Percentiles rank a stretch among this genome's conserved stretches.
phyloP scores from a whole-genome alignment of 64 coral and sea anemone genomes.

The Acropora yongei region DNA sequence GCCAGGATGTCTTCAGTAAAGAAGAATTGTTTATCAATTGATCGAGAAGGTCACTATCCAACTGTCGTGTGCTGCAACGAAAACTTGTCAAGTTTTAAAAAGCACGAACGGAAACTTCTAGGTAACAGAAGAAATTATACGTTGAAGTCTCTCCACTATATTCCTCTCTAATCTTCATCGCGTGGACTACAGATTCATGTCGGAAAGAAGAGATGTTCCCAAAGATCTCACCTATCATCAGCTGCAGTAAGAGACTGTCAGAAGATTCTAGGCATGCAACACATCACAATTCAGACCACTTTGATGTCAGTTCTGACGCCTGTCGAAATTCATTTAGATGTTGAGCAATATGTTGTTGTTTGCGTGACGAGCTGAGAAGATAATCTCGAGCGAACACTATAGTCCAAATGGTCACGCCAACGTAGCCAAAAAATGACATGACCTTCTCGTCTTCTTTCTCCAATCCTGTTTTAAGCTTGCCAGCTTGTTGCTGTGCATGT shows the following conservation, averaged over 20 bases:
- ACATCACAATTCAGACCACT: background rate
- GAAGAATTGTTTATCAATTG: conserved; percentile 28
- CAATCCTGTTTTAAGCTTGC: background rate
- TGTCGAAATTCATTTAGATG: background rate
- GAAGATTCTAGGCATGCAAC: background rate
- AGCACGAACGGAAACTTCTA: conserved; percentile 32
- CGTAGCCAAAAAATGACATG: background rate
- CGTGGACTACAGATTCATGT: background rate
- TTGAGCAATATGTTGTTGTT: background rate
- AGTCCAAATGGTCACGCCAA: background rate
- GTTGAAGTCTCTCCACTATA: background rate
- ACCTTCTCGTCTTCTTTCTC: background rate
- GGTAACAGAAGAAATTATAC: conserved; percentile 40
- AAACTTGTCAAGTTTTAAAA: conserved; percentile 22
- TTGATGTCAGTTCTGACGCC: background rate
- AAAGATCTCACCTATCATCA: background rate
- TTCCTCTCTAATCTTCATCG: background rate
- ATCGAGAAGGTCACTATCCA: conserved; percentile 5
- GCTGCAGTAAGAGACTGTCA: background rate
- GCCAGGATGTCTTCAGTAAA: background rate
- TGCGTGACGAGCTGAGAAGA: background rate
- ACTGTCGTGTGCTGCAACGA: conserved; percentile 3
- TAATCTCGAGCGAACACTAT: background rate
- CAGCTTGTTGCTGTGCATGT: background rate
- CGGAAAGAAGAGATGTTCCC: background rate